Conservation (phyloP, 2,797 vertebrate genomes). For the Etheostoma perlongum region DNA sequence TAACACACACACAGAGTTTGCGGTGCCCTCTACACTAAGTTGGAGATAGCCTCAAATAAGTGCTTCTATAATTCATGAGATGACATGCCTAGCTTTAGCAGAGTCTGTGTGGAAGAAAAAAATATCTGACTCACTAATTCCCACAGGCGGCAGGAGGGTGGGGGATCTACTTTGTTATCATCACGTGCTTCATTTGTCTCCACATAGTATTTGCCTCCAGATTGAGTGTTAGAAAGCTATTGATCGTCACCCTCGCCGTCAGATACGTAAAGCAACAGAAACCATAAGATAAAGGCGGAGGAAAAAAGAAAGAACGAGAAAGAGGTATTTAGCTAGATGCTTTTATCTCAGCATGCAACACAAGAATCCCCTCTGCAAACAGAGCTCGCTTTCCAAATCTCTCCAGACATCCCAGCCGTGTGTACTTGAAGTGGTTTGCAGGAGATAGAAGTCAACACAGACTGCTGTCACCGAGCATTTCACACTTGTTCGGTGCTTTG, state of each 20-base stretch:
- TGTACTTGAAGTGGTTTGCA: slow-evolving; percentile 23
- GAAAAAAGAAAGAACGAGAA: slow-evolving; percentile 23
- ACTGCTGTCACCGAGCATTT: slow-evolving; percentile 40
- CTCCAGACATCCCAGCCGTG: slow-evolving; percentile 30
- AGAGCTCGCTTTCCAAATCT: slow-evolving; percentile 32
- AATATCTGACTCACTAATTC: slow-evolving; percentile 73
- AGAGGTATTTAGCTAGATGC: slow-evolving; percentile 48
- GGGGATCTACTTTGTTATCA: slow-evolving; percentile 52
- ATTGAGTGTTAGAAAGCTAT: slow-evolving; percentile 33
- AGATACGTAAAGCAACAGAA: slow-evolving; percentile 31
- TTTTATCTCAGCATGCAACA: slow-evolving; percentile 50
- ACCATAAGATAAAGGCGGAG: slow-evolving; percentile 24
- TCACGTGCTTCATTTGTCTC: slow-evolving; percentile 40
- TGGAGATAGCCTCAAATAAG: slow-evolving; percentile 74
- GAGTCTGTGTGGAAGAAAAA: slow-evolving; percentile 50
- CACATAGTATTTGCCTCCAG: slow-evolving; percentile 19
- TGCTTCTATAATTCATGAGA: slow-evolving; percentile 75
- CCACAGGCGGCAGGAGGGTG: slow-evolving; percentile 33
- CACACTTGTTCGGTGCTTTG: slow-evolving; percentile 32
- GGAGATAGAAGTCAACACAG: slow-evolving; percentile 36
- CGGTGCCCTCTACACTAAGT: slow-evolving; percentile 61
- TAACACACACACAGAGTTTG: slow-evolving; percentile 62
- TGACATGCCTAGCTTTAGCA: slow-evolving; percentile 64
- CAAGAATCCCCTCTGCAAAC: slow-evolving; percentile 49
- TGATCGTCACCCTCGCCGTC: slow-evolving; percentile 33